Percentiles rank a stretch among this genome's conserved stretches.
Evolutionary conservation across 2,113 vertebrate species (phyloP).

Genomic region (Gambusia holbrooki): DNA sequence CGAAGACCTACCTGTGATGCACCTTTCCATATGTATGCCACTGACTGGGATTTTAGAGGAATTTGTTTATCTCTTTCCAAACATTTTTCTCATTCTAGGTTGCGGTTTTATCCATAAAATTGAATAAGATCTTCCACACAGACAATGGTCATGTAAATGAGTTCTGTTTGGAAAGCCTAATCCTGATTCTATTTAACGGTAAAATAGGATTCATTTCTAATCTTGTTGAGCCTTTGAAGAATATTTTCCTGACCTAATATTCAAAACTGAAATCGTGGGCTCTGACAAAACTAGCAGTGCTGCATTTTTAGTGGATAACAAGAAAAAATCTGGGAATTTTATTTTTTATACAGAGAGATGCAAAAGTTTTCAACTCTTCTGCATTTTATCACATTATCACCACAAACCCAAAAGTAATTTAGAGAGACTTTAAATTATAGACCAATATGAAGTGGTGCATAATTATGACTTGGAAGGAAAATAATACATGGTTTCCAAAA

Average conservation of each 20-base stretch:
- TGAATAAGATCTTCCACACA: constrained; percentile 30
- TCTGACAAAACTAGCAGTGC: constrained; percentile 29
- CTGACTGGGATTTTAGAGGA: constrained; percentile 45
- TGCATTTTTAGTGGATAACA: constrained; percentile 37
- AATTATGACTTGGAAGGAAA: no score
- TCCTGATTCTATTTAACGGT: constrained; percentile 66
- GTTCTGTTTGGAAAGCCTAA: constrained; percentile 63
- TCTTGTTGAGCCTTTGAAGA: constrained; percentile 60
- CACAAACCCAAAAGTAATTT: no score
- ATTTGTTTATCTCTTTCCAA: constrained; percentile 38
- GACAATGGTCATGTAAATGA: constrained; percentile 49
- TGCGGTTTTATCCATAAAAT: constrained; percentile 26
- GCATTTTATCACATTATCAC: no score
- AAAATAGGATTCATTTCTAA: constrained; percentile 68
- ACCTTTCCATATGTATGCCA: constrained; percentile 56
- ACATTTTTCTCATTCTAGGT: constrained; percentile 10
- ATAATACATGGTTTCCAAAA: no score
- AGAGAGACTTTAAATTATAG: no score
- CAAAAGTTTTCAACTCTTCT: neutral
- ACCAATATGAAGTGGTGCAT: no score
- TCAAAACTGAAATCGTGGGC: constrained; percentile 43
- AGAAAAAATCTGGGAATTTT: constrained; percentile 25
- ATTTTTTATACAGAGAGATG: neutral
- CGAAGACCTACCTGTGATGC: constrained; percentile 74
- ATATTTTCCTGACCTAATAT: constrained; percentile 61